Conservation (phyloP, 2,797 vertebrate genomes). For the Nyctibius grandis region DNA sequence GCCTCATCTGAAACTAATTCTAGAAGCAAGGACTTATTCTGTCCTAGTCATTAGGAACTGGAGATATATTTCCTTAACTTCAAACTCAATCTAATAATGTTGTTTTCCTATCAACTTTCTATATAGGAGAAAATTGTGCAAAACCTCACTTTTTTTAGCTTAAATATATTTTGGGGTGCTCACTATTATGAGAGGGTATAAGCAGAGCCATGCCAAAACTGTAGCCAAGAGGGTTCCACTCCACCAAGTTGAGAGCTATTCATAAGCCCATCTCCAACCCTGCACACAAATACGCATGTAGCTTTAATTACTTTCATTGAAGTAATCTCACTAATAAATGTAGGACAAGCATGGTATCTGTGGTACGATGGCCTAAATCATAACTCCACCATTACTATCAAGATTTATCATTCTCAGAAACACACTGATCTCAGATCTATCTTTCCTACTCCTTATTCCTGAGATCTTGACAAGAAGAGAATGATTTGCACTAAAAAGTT, state of each 20-base stretch:
- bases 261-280: neutral
- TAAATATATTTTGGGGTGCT: neutral
- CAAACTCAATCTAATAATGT: neutral
- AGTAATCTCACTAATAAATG: neutral
- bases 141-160: neutral
- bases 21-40: neutral
- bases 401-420: neutral
- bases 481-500: neutral
- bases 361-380: accelerated
- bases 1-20: neutral
- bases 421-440: neutral
- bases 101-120: neutral
- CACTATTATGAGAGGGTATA: neutral
- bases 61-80: neutral
- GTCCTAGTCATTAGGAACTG: neutral
- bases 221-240: neutral
- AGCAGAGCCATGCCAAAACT: neutral
- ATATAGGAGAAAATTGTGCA: neutral
- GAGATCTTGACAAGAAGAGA: neutral
- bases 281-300: accelerated
- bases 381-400: neutral
- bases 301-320: neutral
- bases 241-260: neutral
- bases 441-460: neutral
- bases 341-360: neutral